Base-by-base conservation (phyloP, 2,113 vertebrate genomes). In the Scalopus aquaticus region DNA sequence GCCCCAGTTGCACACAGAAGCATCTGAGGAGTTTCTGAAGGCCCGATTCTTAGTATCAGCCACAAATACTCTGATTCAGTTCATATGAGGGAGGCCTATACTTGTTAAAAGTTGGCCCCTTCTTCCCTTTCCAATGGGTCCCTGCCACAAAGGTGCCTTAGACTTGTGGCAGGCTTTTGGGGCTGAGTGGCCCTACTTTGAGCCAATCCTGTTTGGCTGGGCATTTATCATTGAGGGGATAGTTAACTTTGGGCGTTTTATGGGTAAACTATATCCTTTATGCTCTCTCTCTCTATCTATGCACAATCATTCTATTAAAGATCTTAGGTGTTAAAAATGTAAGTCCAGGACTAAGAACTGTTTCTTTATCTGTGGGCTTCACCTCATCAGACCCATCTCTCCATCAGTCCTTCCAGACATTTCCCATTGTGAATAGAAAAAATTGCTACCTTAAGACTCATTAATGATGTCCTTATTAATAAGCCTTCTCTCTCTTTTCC, bases 321-420 rank as follows among this genome's bases (percentile, higher is more conserved):
- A 20, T 69, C 9, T 6, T 69, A 26, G 54, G 5, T 69, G 58
- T 60, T 35, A 30, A 62, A 81, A 73, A 70, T 22, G 37, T 49
- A 30, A 82, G 44, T 26, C 9, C 22, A 32, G 32, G 46, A 42
- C 30, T 44, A 9, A 80, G 58, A 70, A 67, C 5, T 19, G 16
- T 2, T 0, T 24, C 11, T 26, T 3, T 5, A 3, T 1, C 17
- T 28, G 2, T 4, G 16, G 30, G 24, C 28, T 60, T 60, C 35
- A 24, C 26, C 54, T 51, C 39, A 16, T 39, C 44, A 58, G 22
- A 62, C 0, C 9, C 44, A 37, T 10, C 46, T 42, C 32, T 78
- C 8, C 9, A 32, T 74, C 35, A n/a, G 19, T 32, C 13, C 46
- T 69, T 74, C 39, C n/a, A 35, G 9, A 44, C 17, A 54, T 42